Evolutionary conservation across 2,797 vertebrate species (phyloP).

Genomic region (Parauchenoglanis punctatus): DNA sequence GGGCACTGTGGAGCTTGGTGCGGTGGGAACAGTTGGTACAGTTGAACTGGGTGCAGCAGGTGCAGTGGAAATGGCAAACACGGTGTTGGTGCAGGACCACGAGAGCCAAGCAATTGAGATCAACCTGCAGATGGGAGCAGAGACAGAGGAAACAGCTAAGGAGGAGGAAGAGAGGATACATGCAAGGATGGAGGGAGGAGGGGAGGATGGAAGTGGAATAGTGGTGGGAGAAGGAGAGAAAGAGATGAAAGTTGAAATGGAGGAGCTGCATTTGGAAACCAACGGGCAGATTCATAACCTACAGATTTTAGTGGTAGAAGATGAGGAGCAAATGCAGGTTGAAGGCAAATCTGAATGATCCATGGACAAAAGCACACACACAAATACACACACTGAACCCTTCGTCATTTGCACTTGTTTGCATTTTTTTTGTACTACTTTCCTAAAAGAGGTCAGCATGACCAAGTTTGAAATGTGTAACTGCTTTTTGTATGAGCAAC

Average conservation of each 20-base stretch:
- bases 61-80: slow-evolving; percentile 72
- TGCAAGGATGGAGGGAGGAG: slow-evolving; percentile 72
- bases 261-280: slow-evolving; percentile 80
- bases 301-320: slow-evolving; percentile 90
- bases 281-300: slow-evolving; percentile 87
- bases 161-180: slow-evolving; percentile 62
- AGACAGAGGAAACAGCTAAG: slow-evolving; percentile 51
- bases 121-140: slow-evolving; percentile 67
- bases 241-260: slow-evolving; percentile 67
- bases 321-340: slow-evolving; percentile 77
- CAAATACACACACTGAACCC: neutral
- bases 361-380: slow-evolving; percentile 4
- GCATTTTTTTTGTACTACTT: slow-evolving; percentile 37
- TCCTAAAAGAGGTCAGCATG: slow-evolving; percentile 36
- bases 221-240: slow-evolving; percentile 51
- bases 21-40: slow-evolving; percentile 57
- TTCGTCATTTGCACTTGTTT: slow-evolving; percentile 35
- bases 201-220: slow-evolving; percentile 37
- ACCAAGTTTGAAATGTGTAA: slow-evolving; percentile 35
- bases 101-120: slow-evolving; percentile 51
- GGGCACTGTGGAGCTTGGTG: slow-evolving; percentile 80
- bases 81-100: slow-evolving; percentile 73
- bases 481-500: slow-evolving; percentile 46
- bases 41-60: slow-evolving; percentile 81
- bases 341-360: slow-evolving; percentile 66